A percentile compares a stretch with the other conserved stretches of the same genome.
Conservation (phyloP, 2,888 invertebrate species). For the Nomada flava region DNA sequence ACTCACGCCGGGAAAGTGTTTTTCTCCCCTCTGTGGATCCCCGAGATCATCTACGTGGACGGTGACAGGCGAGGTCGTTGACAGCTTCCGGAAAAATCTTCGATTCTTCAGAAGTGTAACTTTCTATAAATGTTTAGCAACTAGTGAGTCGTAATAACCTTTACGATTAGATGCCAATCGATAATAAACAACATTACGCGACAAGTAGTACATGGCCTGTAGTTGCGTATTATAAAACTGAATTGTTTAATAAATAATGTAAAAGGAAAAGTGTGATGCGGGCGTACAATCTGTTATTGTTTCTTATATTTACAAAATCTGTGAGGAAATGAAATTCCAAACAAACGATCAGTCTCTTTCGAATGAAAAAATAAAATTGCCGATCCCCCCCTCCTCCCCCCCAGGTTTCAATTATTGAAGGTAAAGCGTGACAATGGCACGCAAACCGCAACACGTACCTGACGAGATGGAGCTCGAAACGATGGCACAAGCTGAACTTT, state of each 20-base stretch:
- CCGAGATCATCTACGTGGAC: conserved; percentile 50
- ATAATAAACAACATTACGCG: conserved; percentile 26
- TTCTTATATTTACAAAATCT: too few species aligned
- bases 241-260: conserved; percentile 8
- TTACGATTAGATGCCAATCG: not conserved
- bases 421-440: conserved; percentile 74
- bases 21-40: conserved; percentile 51
- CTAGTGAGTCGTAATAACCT: conserved; percentile 37
- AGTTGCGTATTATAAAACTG: not conserved
- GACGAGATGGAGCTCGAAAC: conserved; percentile 91
- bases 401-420: conserved; percentile 1
- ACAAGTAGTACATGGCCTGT: conserved; percentile 28
- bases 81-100: conserved; percentile 37
- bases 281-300: too few species aligned
- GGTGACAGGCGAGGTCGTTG: conserved; percentile 25
- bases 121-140: conserved; percentile 33
- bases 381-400: not conserved
- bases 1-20: conserved; percentile 58
- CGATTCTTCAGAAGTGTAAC: conserved; percentile 12
- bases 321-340: too few species aligned
- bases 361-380: not conserved
- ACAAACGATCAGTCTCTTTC: not conserved
- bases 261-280: not conserved
- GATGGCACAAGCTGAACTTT: conserved; percentile 91
- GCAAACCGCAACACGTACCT: conserved; percentile 81